Evolutionary conservation across 2,888 invertebrate species (phyloP).

Genomic region (Pegoplata infirma): DNA sequence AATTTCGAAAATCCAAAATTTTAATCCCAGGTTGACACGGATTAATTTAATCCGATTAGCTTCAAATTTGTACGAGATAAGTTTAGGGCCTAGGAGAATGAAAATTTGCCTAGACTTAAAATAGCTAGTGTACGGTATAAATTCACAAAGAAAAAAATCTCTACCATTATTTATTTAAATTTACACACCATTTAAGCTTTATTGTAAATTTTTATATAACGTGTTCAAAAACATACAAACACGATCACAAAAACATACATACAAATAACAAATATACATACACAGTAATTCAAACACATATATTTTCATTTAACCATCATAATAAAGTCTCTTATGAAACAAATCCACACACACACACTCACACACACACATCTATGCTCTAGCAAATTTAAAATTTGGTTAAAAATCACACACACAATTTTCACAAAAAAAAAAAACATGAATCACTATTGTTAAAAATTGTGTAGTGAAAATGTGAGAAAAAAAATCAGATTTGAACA

Average conservation of each 20-base stretch:
- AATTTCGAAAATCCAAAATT: too few species aligned
- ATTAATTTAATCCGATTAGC: too few species aligned
- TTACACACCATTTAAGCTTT: conserved; percentile 14
- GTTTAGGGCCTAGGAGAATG: too few species aligned
- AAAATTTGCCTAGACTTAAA: too few species aligned
- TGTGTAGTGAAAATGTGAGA: conserved; percentile 25
- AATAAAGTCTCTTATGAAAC: conserved; percentile 28
- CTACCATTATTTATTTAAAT: neutral
- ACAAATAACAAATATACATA: neutral
- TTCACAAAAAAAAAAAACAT: conserved; percentile 15
- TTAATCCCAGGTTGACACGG: too few species aligned
- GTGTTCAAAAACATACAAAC: neutral
- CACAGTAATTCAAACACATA: neutral
- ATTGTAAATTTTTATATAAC: conserved; percentile 18
- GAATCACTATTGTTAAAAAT: conserved; percentile 30
- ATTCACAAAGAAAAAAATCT: too few species aligned
- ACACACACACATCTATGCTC: too few species aligned
- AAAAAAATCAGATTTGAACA: neutral
- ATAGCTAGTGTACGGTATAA: too few species aligned
- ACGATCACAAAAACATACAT: neutral
- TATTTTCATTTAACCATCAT: conserved; percentile 42
- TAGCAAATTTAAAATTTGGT: conserved; percentile 10
- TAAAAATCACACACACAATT: conserved; percentile 2
- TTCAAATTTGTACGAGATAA: too few species aligned
- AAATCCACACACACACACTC: neutral